Evolutionary conservation across 2,888 invertebrate species (phyloP).

Genomic region (Meiosimyza platycephala): DNA sequence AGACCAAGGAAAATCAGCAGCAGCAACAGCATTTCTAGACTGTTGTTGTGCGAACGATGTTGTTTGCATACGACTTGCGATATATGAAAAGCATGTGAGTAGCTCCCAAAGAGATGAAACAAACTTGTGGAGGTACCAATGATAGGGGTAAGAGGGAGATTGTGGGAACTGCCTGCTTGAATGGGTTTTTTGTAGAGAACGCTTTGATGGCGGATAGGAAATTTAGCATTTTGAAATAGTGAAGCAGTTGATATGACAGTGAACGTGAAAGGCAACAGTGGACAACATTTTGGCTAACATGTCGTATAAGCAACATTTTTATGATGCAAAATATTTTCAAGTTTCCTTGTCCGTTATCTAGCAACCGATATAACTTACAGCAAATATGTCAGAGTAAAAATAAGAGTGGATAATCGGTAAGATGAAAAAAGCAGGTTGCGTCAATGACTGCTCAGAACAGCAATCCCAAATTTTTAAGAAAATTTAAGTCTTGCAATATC

Average conservation of each 20-base stretch:
- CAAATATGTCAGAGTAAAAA: no score
- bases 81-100: conserved; percentile 59
- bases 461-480: no score
- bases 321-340: no score
- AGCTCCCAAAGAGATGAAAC: conserved; percentile 45
- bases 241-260: conserved; percentile 47
- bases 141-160: conserved; percentile 52
- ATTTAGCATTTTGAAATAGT: conserved; percentile 60
- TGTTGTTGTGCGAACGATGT: conserved; percentile 60
- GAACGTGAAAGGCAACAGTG: conserved; percentile 14
- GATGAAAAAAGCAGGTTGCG: no score
- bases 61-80: conserved; percentile 67
- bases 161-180: conserved; percentile 45
- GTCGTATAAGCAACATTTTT: no score
- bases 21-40: conserved; percentile 34
- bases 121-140: conserved; percentile 55
- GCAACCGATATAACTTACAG: no score
- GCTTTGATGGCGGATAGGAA: conserved; percentile 56
- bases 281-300: no score
- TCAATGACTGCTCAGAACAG: no score
- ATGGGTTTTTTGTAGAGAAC: conserved; percentile 34
- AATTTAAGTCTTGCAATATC: no score
- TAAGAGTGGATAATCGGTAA: no score
- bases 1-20: conserved; percentile 49
- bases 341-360: no score